Evolutionary conservation across 2,888 invertebrate genomes (phyloP).

Genomic region (Microdon myrmicae): DNA sequence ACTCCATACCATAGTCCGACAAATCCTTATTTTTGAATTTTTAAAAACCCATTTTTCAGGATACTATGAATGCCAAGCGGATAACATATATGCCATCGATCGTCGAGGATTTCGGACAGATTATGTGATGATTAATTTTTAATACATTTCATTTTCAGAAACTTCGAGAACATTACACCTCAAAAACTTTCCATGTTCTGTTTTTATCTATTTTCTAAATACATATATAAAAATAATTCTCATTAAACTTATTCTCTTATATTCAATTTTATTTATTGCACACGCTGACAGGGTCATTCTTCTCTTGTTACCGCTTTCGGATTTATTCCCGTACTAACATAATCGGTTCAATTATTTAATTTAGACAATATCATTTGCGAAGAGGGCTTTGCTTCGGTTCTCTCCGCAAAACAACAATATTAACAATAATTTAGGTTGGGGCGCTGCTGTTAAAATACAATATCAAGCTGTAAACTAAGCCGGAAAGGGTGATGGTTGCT

Average conservation of each 20-base stretch:
- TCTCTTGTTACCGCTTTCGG: conserved; percentile 14
- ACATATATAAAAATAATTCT: conserved; percentile 22
- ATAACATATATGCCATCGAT: conserved; percentile 92
- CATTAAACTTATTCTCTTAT: conserved; percentile 27
- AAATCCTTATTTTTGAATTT: not conserved
- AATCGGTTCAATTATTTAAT: conserved; percentile 66
- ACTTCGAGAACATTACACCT: conserved; percentile 13
- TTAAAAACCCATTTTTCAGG: conserved; percentile 54
- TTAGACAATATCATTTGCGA: conserved; percentile 60
- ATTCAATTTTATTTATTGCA: conserved; percentile 26
- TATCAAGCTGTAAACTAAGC: conserved; percentile 52
- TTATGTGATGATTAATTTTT: conserved; percentile 69
- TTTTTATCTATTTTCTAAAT: conserved; percentile 46
- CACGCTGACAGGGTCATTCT: conserved; percentile 17
- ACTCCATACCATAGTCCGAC: not conserved
- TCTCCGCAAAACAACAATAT: conserved; percentile 55
- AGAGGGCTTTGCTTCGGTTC: conserved; percentile 54
- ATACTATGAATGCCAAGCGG: conserved; percentile 91
- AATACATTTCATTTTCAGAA: conserved; percentile 21
- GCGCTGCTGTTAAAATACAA: conserved; percentile 32
- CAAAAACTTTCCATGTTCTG: conserved; percentile 30
- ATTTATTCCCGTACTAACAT: conserved; percentile 54
- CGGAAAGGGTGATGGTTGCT: conserved; percentile 57
- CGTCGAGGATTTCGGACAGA: conserved; percentile 91
- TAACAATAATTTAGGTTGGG: conserved; percentile 12